Percentiles rank a stretch among this genome's conserved stretches.
Conservation (phyloP, 2,888 invertebrate genomes). For the Platypus cylindrus region DNA sequence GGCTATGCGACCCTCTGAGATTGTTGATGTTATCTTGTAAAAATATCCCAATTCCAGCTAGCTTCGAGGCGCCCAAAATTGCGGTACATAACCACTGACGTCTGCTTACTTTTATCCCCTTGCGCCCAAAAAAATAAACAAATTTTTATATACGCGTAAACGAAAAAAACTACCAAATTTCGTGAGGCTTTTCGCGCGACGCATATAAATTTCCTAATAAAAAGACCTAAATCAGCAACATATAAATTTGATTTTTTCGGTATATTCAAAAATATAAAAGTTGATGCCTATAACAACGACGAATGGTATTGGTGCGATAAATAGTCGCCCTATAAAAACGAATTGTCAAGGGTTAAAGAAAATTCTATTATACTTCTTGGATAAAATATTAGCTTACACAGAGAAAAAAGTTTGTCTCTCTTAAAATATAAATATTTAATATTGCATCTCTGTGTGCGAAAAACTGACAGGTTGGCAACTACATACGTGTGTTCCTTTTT, state of each 20-base stretch:
- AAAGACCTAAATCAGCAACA: conserved; percentile 14
- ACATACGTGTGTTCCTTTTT: too few relatives aligned
- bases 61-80: conserved; percentile 32
- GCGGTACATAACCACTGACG: conserved; percentile 31
- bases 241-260: conserved; percentile 15
- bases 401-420: too few relatives aligned
- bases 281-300: too few relatives aligned
- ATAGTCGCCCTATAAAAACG: too few relatives aligned
- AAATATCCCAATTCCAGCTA: conserved; percentile 31
- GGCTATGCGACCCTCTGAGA: conserved; percentile 31
- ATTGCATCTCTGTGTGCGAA: too few relatives aligned
- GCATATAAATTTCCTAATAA: conserved; percentile 16
- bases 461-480: too few relatives aligned
- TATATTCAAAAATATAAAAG: conserved; percentile 3
- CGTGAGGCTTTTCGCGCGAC: conserved; percentile 15
- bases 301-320: too few relatives aligned
- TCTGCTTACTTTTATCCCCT: conserved; percentile 26
- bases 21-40: conserved; percentile 35
- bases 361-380: too few relatives aligned
- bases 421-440: too few relatives aligned
- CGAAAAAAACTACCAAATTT: conserved; percentile 15
- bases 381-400: too few relatives aligned
- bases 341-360: too few relatives aligned
- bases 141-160: conserved; percentile 23
- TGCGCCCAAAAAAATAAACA: conserved; percentile 28